Evolutionary conservation across 2,797 vertebrate species (phyloP), one percentile per base, ranked within the genome.

Genomic region (Pipistrellus nathusii): DNA sequence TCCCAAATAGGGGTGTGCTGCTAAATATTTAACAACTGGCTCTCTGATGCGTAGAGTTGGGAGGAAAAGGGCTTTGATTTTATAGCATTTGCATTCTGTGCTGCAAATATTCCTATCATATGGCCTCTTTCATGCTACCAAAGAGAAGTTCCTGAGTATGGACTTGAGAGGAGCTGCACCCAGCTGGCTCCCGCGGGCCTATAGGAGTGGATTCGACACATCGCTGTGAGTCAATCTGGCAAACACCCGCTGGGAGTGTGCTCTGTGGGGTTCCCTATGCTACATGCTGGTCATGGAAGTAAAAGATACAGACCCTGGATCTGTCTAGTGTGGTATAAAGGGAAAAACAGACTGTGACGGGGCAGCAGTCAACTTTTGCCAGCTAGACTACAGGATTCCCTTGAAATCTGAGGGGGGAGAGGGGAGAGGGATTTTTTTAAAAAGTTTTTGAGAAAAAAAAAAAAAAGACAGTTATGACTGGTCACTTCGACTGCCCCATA

Each of bases 181-280:
- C 27, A 23, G 1, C 15, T 1, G 14, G 32, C 25, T 57, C 64
- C 51, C 10, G 0, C 0, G 0, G 20, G 25, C 38, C 51, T 21
- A 0, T 1, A 10, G 51, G n/a, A 35, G 17, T 1, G 21, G 32
- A 2, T 11, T 1, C 0, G 9, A 6, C 44, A 21, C 0, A 7
- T 4, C 8, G 2, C 14, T 1, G 25, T 27, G 2, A 18, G 30
- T 17, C 18, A 4, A 3, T 2, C 44, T 5, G 10, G 75, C 30
- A 35, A 15, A 12, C 21, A 0, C 7, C 77, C 25, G 5, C 32
- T 1, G 9, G 51, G 30, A 6, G 6, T 6, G 18, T 25, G 68
- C 25, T 72, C 64, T 25, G 4, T 25, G 25, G 0, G 6, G 6
- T 9, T 9, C 2, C 10, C 44, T 30, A 5, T 10, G 62, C 35